phyloP scores from a whole-genome alignment of 2,888 invertebrate species.

The Rhorus exstirpatorius region DNA sequence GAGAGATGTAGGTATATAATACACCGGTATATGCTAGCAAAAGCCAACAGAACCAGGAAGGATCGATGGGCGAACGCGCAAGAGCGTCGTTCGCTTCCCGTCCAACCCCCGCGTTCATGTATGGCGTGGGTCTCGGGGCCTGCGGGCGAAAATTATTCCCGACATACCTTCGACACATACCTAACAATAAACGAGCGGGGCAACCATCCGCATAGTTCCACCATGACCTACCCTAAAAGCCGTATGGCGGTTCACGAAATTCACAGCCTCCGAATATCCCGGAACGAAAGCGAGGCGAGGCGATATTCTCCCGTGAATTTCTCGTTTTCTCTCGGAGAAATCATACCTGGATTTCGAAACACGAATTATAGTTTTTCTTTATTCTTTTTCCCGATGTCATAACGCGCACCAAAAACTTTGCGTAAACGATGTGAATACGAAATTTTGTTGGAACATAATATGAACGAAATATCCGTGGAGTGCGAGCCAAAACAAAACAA shows the following conservation, averaged over 20 bases:
- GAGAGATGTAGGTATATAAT: not conserved
- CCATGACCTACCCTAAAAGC: slow-evolving; percentile 61
- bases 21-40: not conserved
- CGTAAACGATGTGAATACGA: no score
- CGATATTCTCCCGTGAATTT: not conserved
- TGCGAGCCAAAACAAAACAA: no score
- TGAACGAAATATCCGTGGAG: no score
- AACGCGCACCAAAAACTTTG: no score
- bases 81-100: slow-evolving; percentile 28
- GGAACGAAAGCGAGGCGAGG: not conserved
- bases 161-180: slow-evolving; percentile 72
- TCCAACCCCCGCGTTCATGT: not conserved
- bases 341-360: not conserved
- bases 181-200: slow-evolving; percentile 51
- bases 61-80: slow-evolving; percentile 55
- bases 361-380: no score
- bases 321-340: not conserved
- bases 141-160: slow-evolving; percentile 71
- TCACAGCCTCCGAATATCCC: slow-evolving; percentile 30
- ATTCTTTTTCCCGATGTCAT: no score
- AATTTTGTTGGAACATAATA: no score
- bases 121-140: slow-evolving; percentile 43
- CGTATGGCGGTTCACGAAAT: slow-evolving; percentile 16
- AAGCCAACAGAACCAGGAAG: slow-evolving; percentile 44
- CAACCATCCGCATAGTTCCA: slow-evolving; percentile 41